Evolutionary conservation across 1,140 invertebrate genomes (phyloP).

Genomic region (Drosophila sproati): DNA sequence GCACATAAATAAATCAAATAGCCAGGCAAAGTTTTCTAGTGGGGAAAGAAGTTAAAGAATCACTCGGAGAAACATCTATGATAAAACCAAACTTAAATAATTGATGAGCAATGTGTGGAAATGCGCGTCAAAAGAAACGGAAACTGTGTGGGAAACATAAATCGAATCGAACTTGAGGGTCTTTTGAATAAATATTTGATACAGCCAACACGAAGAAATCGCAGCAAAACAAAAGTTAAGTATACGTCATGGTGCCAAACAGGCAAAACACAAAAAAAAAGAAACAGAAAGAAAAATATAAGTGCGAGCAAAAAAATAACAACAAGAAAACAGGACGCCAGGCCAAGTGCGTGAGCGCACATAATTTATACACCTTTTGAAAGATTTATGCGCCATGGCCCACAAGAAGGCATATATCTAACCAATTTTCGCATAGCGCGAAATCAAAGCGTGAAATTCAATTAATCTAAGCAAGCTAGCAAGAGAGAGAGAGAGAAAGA

Average conservation of each 20-base stretch:
- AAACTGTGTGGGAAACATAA: conserved; percentile 72
- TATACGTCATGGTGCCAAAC: conserved; percentile 65
- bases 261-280: conserved; percentile 24
- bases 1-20: conserved; percentile 37
- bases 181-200: conserved; percentile 78
- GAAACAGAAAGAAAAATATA: conserved; percentile 22
- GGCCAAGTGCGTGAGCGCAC: conserved; percentile 66
- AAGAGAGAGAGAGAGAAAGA: no score
- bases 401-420: conserved; percentile 28
- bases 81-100: conserved; percentile 56
- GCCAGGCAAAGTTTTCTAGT: background rate
- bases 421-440: conserved; percentile 47
- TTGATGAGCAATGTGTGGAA: conserved; percentile 64
- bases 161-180: conserved; percentile 71
- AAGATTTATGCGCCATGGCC: conserved; percentile 73
- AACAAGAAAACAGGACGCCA: conserved; percentile 34
- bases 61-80: conserved; percentile 36
- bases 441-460: conserved; percentile 82
- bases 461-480: conserved; percentile 70
- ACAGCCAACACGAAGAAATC: conserved; percentile 58
- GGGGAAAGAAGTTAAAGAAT: background rate
- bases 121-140: conserved; percentile 44
- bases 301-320: conserved; percentile 44
- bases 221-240: conserved; percentile 57
- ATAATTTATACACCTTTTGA: conserved; percentile 81